Percentiles rank a stretch among this genome's conserved stretches.
phyloP scores from a whole-genome alignment of 2,797 vertebrate genomes.

The Scolopax bukidnonensis region DNA sequence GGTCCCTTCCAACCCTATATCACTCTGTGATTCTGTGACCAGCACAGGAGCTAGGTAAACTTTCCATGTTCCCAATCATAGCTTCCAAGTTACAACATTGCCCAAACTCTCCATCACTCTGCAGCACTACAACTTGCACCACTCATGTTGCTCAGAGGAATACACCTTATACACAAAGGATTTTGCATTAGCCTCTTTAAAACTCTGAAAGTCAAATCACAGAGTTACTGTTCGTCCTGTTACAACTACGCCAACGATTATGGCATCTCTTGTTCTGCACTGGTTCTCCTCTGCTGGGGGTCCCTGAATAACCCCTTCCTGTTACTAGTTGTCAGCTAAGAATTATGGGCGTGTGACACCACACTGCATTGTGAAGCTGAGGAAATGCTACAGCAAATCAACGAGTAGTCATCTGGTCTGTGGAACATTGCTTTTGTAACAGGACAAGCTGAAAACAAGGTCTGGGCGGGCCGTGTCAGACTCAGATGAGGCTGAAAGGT shows the following conservation, averaged over 20 bases:
- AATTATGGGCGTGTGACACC: fast-evolving
- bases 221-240: background rate
- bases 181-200: background rate
- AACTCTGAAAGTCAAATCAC: background rate
- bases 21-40: background rate
- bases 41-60: background rate
- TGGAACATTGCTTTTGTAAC: background rate
- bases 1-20: no score
- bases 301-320: background rate
- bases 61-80: fast-evolving
- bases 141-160: background rate
- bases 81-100: fast-evolving
- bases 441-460: background rate
- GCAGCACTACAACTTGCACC: background rate
- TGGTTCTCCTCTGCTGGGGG: background rate
- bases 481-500: background rate
- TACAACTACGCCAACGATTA: no score
- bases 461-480: fast-evolving
- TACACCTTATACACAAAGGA: background rate
- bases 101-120: background rate
- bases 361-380: background rate
- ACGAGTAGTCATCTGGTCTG: background rate
- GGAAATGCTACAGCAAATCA: background rate
- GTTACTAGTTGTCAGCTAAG: background rate
- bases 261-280: fast-evolving